These are phyloP conservation scores for Pogonocichla stellata DNA, from an alignment of 2,113 vertebrate species.

Conservation along the genomic window DNA sequence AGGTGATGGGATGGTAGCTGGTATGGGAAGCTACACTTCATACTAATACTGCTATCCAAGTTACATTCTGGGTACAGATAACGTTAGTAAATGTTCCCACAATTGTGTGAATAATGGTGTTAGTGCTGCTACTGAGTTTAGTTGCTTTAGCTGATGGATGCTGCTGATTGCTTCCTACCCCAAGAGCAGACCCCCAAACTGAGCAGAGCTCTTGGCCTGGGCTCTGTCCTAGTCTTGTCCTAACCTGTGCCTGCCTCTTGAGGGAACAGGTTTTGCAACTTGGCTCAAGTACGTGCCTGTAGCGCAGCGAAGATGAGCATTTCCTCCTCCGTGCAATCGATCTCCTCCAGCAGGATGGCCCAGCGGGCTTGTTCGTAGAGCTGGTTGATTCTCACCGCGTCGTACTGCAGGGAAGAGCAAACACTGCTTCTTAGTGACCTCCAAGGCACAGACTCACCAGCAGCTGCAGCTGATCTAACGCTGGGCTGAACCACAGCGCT, in stretches of 20 bases:
- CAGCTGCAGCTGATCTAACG: neutral
- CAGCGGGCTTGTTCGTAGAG: constrained; percentile 96
- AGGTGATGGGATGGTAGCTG: neutral
- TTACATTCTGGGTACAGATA: neutral
- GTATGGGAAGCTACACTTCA: neutral
- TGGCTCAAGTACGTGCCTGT: constrained; percentile 78
- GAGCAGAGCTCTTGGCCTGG: neutral
- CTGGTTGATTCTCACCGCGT: constrained; percentile 93
- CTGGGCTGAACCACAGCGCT: neutral
- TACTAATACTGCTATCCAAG: neutral
- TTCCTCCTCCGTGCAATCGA: constrained; percentile 97
- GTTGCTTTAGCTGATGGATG: neutral
- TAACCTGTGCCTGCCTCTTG: constrained; percentile 10
- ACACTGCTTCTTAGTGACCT: neutral
- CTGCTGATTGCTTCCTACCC: neutral
- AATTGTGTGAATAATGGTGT: neutral
- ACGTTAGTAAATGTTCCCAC: neutral
- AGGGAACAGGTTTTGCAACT: constrained; percentile 17
- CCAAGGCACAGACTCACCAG: rapidly evolving
- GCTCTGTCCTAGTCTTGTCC: constrained; percentile 35
- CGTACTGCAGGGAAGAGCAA: constrained; percentile 79
- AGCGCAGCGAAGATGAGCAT: constrained; percentile 97
- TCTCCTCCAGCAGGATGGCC: constrained; percentile 93
- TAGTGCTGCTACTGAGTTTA: neutral
- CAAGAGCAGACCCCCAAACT: neutral